A percentile compares a stretch with the other conserved stretches of the same genome.
Conservation (phyloP, 2,797 vertebrate genomes). For the Hydrophis major region DNA sequence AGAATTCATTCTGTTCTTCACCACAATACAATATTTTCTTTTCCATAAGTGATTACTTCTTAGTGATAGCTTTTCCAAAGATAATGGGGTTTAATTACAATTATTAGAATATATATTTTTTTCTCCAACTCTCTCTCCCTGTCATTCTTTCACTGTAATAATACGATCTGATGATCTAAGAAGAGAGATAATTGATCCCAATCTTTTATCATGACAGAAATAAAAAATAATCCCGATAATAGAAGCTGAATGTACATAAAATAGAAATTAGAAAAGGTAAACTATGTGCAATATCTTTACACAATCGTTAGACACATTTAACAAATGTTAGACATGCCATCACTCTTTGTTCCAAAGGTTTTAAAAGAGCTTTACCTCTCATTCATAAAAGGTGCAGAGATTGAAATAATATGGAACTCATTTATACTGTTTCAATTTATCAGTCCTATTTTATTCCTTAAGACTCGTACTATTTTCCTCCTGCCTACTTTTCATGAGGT, state of each 20-base stretch:
- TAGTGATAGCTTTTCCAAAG: background rate
- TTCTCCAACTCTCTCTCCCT: background rate
- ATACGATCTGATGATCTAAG: slow-evolving; percentile 28
- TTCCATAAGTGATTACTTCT: slow-evolving; percentile 38
- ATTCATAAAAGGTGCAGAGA: background rate
- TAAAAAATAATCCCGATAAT: background rate
- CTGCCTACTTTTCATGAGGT: background rate
- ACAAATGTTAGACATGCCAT: background rate
- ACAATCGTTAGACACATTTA: background rate
- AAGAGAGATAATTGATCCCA: slow-evolving; percentile 13
- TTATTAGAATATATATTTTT: background rate
- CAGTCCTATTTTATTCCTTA: background rate
- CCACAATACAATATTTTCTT: slow-evolving; percentile 40
- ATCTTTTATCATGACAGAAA: background rate
- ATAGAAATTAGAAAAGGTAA: background rate
- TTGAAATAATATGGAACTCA: background rate
- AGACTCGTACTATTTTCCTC: background rate
- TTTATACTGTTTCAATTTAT: background rate
- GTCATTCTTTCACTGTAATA: slow-evolving; percentile 24
- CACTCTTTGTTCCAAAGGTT: background rate
- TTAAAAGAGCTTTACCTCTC: background rate
- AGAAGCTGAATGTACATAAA: background rate
- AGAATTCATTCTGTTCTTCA: slow-evolving; percentile 27
- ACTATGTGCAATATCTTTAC: background rate
- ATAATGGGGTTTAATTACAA: background rate